Evolutionary conservation across 2,113 vertebrate genomes (phyloP).

Genomic region (Pungitius pungitius): DNA sequence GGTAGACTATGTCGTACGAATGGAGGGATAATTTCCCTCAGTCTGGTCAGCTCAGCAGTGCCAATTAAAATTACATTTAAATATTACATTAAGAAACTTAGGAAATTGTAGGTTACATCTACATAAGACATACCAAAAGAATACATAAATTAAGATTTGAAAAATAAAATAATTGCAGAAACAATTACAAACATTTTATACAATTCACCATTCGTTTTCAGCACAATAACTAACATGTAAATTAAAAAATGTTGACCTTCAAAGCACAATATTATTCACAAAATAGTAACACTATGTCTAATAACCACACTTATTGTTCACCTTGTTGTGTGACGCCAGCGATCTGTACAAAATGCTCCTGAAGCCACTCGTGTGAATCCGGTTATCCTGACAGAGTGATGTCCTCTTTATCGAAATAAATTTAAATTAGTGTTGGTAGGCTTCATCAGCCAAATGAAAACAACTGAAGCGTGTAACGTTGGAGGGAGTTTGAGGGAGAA

Average conservation of each 20-base stretch:
- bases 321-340: background rate
- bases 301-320: background rate
- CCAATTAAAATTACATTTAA: background rate
- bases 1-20: background rate
- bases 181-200: background rate
- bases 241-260: background rate
- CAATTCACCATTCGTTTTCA: background rate
- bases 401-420: background rate
- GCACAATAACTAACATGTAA: background rate
- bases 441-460: conserved; percentile 17
- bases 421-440: background rate
- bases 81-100: background rate
- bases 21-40: background rate
- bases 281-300: background rate
- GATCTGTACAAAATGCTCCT: background rate
- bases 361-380: background rate
- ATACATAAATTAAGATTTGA: background rate
- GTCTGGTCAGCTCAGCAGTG: background rate
- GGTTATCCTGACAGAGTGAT: background rate
- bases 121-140: background rate
- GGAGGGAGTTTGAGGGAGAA: conserved; percentile 18
- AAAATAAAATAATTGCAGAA: background rate
- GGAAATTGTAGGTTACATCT: background rate
- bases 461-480: conserved; percentile 7
- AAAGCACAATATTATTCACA: background rate